A percentile compares a stretch with the other conserved stretches of the same genome.
These are phyloP conservation scores for Nephrotoma appendiculata DNA, from an alignment of 2,888 invertebrate species.

Conservation along the genomic window DNA sequence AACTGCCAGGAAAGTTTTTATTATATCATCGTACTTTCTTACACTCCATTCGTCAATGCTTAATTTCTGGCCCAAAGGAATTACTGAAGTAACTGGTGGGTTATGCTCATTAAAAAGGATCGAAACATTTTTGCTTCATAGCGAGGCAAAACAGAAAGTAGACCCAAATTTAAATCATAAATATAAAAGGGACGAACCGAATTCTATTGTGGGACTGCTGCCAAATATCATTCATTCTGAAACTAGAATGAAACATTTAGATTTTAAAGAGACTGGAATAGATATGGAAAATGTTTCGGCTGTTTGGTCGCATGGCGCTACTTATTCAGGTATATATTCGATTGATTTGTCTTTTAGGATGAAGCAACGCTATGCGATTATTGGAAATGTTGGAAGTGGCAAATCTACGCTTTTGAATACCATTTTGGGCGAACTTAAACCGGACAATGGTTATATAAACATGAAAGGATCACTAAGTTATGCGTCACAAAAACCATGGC, in stretches of 20 bases:
- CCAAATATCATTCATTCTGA: neutral
- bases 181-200: neutral
- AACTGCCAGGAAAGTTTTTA: slow-evolving; percentile 62
- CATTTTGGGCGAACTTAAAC: slow-evolving; percentile 48
- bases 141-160: neutral
- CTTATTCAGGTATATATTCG: slow-evolving; percentile 5
- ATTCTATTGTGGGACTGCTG: neutral
- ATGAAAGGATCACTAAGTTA: slow-evolving; percentile 39
- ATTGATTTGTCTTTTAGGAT: slow-evolving; percentile 9
- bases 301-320: slow-evolving; percentile 4
- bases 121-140: slow-evolving; percentile 33
- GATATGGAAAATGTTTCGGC: slow-evolving; percentile 7
- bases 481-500: slow-evolving; percentile 50
- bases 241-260: slow-evolving; percentile 6
- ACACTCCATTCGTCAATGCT: slow-evolving; percentile 40
- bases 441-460: slow-evolving; percentile 32
- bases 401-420: slow-evolving; percentile 52
- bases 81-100: slow-evolving; percentile 46
- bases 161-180: neutral
- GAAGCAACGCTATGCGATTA: slow-evolving; percentile 36
- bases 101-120: slow-evolving; percentile 46
- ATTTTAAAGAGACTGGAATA: slow-evolving; percentile 6
- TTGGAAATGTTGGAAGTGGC: slow-evolving; percentile 53
- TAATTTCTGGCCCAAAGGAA: slow-evolving; percentile 36
- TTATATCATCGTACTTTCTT: slow-evolving; percentile 46